Base-by-base conservation (phyloP, 2,113 vertebrate genomes). In the Lampris megalopsis region DNA sequence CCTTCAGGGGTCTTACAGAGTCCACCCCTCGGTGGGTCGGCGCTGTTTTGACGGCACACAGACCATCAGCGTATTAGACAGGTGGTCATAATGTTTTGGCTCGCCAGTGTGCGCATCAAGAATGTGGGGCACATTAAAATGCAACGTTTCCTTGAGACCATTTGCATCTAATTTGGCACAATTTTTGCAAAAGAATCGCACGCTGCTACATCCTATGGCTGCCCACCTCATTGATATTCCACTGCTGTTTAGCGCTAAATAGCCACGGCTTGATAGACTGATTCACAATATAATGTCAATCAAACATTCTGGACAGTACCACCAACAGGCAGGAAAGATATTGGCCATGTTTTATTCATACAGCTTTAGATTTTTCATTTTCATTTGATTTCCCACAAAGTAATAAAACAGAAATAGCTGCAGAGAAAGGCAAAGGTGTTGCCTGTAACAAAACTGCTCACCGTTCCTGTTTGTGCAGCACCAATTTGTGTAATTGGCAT, bases 311-410 rank as follows among this genome's bases (percentile, higher is more conserved):
- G 83, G 89, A 92, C 85, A 85, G 71, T 68, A 71, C 71, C 72
- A 75, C 75, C 83, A 77, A 86, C 86, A 87, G 82, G 79, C 88
- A 83, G 86, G 85, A 86, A 75, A 89, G 84, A 84, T 88, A 84
- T 61, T 57, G 54, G 48, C 50, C 82, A 91, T 94, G 88, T 92
- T 93, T 94, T 89, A 93, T 94, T 94, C 89, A 93, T 87, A 35
- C 49, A 36, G 42, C 73, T 83, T 86, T 82, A 73, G 86, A 78
- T 85, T 71, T 79, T 85, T 86, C 67, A 86, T 87, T 89, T 83
- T 89, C 73, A 73, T 83, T 66, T 61, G 47, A 84, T 84, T 86
- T 88, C 84, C 73, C 82, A 61, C 75, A 75, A 80, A 88, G 61
- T 45, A 81, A 77, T 36, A 63, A 40, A 13, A 42, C 48, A 80